Base-by-base conservation (phyloP, 2,888 invertebrate genomes). In the Erynnis tages region DNA sequence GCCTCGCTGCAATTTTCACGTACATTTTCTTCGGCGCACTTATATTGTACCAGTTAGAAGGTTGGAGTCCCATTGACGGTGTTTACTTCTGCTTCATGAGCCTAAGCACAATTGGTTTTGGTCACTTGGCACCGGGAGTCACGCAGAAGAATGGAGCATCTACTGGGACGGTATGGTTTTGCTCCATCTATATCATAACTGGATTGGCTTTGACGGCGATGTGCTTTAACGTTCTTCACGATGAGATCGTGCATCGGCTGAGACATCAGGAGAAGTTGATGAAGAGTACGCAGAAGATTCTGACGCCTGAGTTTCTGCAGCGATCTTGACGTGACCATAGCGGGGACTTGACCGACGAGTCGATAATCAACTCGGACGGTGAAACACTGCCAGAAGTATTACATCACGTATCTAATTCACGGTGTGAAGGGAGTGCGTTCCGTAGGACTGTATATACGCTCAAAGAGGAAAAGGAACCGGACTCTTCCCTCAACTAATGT, bases 81-180 rank as follows among this genome's bases (percentile, higher is more conserved):
- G 93, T 97, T 66, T 98, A 96, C 82, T 98, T 98, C 82, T 98
- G 97, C 83, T 98, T 98, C 82, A 97, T 98, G 94, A 96, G 97
- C 71, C 91, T 98, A 65, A 97, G 96, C 66, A 97, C 97, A 11
- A 97, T 96, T 69, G 97, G 97, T 7, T 97, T 97, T 68, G 96
- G 96, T 16, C 95, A 96, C 73, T 91, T 96, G 83, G 92, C 96
- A 46, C 96, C 96, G 6, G 95, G 95, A 1, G 85, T 88, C 1
- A 87, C 89, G 1, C 88, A 88, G 52, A 88, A 78, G 56, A 88
- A 87, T 48, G 82, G 84, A 1, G 89, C 90, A 0, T 88, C 90
- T 0, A 86, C 91, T 50, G 92, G 93, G 23, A 95, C 96, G 19
- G 93, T 96, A 58, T 96, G 96, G 96, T 96, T 96, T 80, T 96